Evolutionary conservation across 64 coral and sea anemone species (phyloP).

Genomic region (Platygyra sinensis): DNA sequence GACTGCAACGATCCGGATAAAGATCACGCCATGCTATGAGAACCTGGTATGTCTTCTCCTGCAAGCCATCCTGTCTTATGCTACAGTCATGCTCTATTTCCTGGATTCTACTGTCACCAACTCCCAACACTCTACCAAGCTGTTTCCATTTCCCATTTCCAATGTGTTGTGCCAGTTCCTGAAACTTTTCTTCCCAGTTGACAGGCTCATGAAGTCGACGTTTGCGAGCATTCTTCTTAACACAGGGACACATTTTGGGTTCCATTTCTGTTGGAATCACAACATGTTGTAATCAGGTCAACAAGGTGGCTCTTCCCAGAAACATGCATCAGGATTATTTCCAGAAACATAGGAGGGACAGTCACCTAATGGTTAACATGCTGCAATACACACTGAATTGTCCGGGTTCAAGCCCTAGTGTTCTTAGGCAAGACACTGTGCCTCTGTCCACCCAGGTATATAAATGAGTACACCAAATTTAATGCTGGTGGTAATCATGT

Average conservation of each 20-base stretch:
- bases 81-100: constrained; percentile 81
- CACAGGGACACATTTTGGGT: constrained; percentile 36
- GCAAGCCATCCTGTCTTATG: constrained; percentile 68
- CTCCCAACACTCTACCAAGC: constrained; percentile 66
- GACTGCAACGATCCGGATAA: constrained; percentile 72
- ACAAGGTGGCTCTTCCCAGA: too few species aligned
- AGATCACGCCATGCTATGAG: constrained; percentile 74
- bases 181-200: constrained; percentile 70
- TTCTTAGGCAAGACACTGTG: neutral
- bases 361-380: too few species aligned
- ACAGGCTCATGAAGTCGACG: constrained; percentile 47
- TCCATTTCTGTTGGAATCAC: constrained; percentile 8
- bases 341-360: too few species aligned
- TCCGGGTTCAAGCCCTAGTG: too few species aligned
- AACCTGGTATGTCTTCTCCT: constrained; percentile 88
- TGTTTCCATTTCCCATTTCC: constrained; percentile 77
- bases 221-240: constrained; percentile 80
- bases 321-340: too few species aligned
- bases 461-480: too few species aligned
- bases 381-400: too few species aligned
- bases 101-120: constrained; percentile 65
- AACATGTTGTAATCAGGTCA: too few species aligned
- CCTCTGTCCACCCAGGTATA: too few species aligned
- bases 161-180: constrained; percentile 54
- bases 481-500: too few species aligned